Base-by-base conservation (phyloP, 2,888 invertebrate genomes). In the Allophyes oxyacanthae region DNA sequence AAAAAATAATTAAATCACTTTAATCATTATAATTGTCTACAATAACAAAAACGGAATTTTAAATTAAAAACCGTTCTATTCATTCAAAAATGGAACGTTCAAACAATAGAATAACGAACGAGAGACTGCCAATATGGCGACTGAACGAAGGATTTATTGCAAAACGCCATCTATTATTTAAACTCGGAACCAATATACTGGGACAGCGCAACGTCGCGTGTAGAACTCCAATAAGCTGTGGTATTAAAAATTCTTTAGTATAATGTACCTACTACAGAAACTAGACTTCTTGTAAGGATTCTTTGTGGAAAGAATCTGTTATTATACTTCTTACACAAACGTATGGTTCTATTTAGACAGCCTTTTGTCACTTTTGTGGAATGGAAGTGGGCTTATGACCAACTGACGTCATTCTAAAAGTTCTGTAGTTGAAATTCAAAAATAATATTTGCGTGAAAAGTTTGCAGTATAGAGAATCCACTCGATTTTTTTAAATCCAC, bases 131-230 rank as follows among this genome's bases (percentile, higher is more conserved):
- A 76, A 78, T 75, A 77, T 74, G 66, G 73, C 67, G 61, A 13
- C 48, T 71, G 40, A 44, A 50, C 53, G 40, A 51, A 52, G 57
- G 52, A 77, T 71, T 64, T 78, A 77, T 82, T 72, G 63, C 72
- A 71, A 62, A 79, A 45, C 77, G 81, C 82, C 82, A 81, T 83
- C 82, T 84, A 77, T 82, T 85, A 82, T 85, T 80, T 78, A 76
- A 72, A 66, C 62, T 51, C 53, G 65, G 77, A 77, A 79, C 77
- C 78, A 79, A 83, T 83, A 83, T 73, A 69, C 32, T 34, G 54
- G 54, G 55, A 61, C 64, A 63, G 51, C 55, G 49, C 64, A 63
- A 49, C 55, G 49, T 75, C 68, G 52, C 65, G 60, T 75, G 75
- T 59, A 64, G 40, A 53, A 59, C 55, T 75, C 48, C 74, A 75